Conservation (phyloP, 2,888 invertebrate species). For the Orchesellides sinensis region DNA sequence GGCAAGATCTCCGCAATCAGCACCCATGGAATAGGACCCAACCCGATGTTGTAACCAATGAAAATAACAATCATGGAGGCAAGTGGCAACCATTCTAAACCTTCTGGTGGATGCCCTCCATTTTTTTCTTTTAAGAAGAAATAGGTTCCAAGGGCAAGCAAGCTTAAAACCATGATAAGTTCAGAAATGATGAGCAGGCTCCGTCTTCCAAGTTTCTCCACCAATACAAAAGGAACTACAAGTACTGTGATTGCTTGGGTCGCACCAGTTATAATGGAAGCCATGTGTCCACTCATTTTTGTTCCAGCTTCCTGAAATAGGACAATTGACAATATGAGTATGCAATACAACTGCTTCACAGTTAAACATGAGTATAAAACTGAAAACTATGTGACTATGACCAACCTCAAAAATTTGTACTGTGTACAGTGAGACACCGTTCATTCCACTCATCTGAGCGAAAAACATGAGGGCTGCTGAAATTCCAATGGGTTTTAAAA, state of each 20-base stretch:
- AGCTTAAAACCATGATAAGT: slow-evolving; percentile 60
- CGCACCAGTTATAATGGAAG: slow-evolving; percentile 65
- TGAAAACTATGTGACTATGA: background rate
- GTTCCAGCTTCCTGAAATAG: slow-evolving; percentile 60
- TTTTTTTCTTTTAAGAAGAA: slow-evolving; percentile 64
- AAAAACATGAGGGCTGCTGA: slow-evolving; percentile 63
- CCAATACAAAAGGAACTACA: slow-evolving; percentile 63
- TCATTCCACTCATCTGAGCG: slow-evolving; percentile 67
- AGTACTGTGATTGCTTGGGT: slow-evolving; percentile 66
- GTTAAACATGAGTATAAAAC: background rate
- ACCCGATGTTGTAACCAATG: slow-evolving; percentile 67
- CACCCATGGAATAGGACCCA: slow-evolving; percentile 70
- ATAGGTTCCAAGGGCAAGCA: slow-evolving; percentile 63
- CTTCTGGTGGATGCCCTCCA: slow-evolving; percentile 29
- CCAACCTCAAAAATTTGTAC: slow-evolving; percentile 45
- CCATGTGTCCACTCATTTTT: slow-evolving; percentile 51
- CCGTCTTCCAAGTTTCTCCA: slow-evolving; percentile 65
- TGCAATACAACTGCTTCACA: background rate
- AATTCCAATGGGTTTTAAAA: slow-evolving; percentile 61
- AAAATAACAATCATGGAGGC: slow-evolving; percentile 57
- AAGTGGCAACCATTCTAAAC: slow-evolving; percentile 63
- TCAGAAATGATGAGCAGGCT: slow-evolving; percentile 64
- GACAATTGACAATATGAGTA: background rate
- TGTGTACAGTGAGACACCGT: slow-evolving; percentile 65
- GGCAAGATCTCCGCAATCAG: slow-evolving; percentile 68